Evolutionary conservation across 1,140 invertebrate species (phyloP).

Genomic region (Papilio xuthus): DNA sequence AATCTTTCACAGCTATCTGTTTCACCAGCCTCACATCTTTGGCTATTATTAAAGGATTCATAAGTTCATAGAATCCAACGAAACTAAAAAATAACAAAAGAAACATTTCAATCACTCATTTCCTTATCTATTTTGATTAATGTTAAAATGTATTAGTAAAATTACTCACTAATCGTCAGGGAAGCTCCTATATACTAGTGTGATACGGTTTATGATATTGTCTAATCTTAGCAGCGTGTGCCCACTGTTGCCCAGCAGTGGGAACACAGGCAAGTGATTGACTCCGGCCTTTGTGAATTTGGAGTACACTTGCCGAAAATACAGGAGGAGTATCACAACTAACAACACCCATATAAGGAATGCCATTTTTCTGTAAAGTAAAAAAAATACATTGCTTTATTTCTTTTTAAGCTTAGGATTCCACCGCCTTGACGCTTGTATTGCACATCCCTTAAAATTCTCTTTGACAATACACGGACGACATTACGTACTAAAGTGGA

Average conservation of each 20-base stretch:
- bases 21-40: constrained; percentile 83
- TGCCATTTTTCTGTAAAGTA: not conserved
- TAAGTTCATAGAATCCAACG: constrained; percentile 28
- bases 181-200: not conserved
- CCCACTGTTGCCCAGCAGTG: not conserved
- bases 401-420: not conserved
- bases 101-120: not conserved
- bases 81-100: constrained; percentile 29
- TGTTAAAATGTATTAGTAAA: not conserved
- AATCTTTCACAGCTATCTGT: constrained; percentile 82
- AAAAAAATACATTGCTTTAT: not conserved
- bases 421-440: too few relatives aligned
- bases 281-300: not conserved
- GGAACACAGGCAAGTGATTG: constrained; percentile 14
- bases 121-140: too few relatives aligned
- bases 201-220: not conserved
- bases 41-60: constrained; percentile 51
- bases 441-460: not conserved
- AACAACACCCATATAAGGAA: not conserved
- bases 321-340: not conserved
- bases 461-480: not conserved
- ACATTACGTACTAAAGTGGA: not conserved
- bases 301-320: not conserved
- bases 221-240: not conserved
- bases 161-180: constrained; percentile 4